Evolutionary conservation across 1,140 invertebrate species (phyloP).

Genomic region (Pseudobourletiella spinata): DNA sequence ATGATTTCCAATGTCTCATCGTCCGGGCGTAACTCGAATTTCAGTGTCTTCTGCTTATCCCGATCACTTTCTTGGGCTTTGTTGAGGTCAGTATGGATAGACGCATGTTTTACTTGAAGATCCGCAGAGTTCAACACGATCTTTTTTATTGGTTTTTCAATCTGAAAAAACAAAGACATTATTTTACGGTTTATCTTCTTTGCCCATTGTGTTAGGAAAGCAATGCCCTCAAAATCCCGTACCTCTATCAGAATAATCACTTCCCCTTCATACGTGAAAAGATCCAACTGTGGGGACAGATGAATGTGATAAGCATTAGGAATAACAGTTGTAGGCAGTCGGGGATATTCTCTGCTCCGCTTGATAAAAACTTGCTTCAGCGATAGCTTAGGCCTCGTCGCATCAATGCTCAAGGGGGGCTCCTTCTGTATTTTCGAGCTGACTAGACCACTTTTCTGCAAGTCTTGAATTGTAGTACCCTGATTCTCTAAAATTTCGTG

Average conservation of each 20-base stretch:
- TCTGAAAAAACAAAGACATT: too few relatives aligned
- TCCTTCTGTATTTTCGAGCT: too few relatives aligned
- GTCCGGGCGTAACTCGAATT: background rate
- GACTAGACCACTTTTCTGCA: too few relatives aligned
- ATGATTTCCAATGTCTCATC: background rate
- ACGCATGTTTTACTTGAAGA: background rate
- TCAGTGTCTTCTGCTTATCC: background rate
- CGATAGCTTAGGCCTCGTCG: background rate
- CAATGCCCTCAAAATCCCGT: too few relatives aligned
- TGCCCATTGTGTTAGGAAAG: too few relatives aligned
- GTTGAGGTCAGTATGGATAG: too few relatives aligned
- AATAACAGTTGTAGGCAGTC: background rate
- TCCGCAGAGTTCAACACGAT: background rate
- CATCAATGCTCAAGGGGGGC: background rate
- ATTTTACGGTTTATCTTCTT: too few relatives aligned
- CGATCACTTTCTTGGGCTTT: background rate
- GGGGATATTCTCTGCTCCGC: background rate
- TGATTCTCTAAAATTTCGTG: too few relatives aligned
- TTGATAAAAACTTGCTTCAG: background rate
- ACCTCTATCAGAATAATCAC: too few relatives aligned
- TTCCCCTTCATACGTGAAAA: too few relatives aligned
- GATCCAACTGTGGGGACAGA: background rate
- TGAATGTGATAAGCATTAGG: background rate
- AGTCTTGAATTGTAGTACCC: too few relatives aligned
- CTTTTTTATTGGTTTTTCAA: background rate